Evolutionary conservation across 1,140 invertebrate species (phyloP).

Genomic region (Lethocerus indicus): DNA sequence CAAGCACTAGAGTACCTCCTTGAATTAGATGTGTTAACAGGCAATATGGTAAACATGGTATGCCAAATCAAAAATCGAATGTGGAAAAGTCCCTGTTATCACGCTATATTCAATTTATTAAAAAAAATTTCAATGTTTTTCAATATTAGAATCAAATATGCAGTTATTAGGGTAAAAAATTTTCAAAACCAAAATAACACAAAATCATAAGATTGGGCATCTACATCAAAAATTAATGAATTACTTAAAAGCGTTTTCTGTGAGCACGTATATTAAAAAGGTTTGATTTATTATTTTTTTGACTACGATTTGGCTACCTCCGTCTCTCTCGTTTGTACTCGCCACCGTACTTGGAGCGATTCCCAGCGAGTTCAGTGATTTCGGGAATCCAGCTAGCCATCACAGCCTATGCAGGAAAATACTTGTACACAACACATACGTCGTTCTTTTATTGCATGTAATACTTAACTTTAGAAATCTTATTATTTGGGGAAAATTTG

Average conservation of each 20-base stretch:
- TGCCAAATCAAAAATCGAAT: no score
- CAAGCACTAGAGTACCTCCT: no score
- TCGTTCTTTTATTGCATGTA: no score
- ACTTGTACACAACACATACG: constrained; percentile 10
- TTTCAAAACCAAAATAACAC: constrained; percentile 12
- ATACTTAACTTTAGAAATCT: no score
- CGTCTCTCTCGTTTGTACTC: constrained; percentile 95
- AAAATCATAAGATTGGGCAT: constrained; percentile 10
- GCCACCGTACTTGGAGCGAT: constrained; percentile 95
- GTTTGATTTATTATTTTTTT: constrained; percentile 14
- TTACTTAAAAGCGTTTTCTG: constrained; percentile 13
- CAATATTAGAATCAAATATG: constrained; percentile 7
- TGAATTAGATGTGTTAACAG: no score
- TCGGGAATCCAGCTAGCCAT: constrained; percentile 99
- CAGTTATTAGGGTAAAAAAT: constrained; percentile 10
- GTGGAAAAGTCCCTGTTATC: constrained; percentile 13
- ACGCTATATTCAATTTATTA: constrained; percentile 7
- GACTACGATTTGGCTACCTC: constrained; percentile 46
- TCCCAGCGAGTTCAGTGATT: constrained; percentile 95
- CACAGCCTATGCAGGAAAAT: constrained; percentile 50
- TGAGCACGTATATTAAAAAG: constrained; percentile 16
- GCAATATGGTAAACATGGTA: no score
- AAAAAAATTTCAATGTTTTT: constrained; percentile 7
- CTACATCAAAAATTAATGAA: constrained; percentile 15
- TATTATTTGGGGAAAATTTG: no score